Conservation (phyloP, 2,797 vertebrate species). For the Dendrocincla fuliginosa region DNA sequence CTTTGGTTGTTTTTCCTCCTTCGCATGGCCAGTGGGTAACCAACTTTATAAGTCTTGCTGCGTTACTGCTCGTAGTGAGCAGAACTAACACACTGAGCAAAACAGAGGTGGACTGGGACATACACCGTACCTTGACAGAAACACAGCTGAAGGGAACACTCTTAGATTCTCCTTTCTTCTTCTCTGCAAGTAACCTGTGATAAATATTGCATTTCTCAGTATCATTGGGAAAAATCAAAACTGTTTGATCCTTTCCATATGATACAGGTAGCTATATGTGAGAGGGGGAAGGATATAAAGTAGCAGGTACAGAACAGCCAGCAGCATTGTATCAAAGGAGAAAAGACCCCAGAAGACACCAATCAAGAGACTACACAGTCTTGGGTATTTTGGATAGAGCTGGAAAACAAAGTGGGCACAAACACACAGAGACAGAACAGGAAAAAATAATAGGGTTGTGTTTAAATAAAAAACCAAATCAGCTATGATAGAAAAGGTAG, state of each 20-base stretch:
- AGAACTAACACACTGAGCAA: slow-evolving; percentile 45
- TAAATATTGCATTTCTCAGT: slow-evolving; percentile 81
- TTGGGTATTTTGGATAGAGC: slow-evolving; percentile 4
- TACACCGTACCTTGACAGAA: slow-evolving; percentile 47
- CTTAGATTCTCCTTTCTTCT: slow-evolving; percentile 78
- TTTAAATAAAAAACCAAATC: not conserved
- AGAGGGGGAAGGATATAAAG: slow-evolving; percentile 12
- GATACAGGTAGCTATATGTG: slow-evolving; percentile 69
- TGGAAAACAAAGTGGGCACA: slow-evolving; percentile 56
- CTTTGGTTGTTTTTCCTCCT: slow-evolving; percentile 51
- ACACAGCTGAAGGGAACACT: slow-evolving; percentile 75
- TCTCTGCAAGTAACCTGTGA: slow-evolving; percentile 76
- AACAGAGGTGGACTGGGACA: slow-evolving; percentile 50
- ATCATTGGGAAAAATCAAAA: slow-evolving; percentile 71
- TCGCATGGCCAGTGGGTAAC: slow-evolving; percentile 64
- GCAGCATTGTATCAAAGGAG: slow-evolving; percentile 70
- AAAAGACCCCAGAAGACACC: slow-evolving; percentile 41
- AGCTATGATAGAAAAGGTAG: not conserved
- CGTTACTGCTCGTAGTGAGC: slow-evolving; percentile 15
- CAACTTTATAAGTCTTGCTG: slow-evolving; percentile 45
- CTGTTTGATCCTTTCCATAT: slow-evolving; percentile 78
- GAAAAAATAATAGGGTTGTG: not conserved
- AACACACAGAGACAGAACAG: not conserved
- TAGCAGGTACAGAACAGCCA: slow-evolving; percentile 62
- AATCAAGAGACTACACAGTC: not conserved